These are phyloP conservation scores for Aplodontia rufa DNA, from an alignment of 2,113 vertebrate species.

Conservation along the genomic window DNA sequence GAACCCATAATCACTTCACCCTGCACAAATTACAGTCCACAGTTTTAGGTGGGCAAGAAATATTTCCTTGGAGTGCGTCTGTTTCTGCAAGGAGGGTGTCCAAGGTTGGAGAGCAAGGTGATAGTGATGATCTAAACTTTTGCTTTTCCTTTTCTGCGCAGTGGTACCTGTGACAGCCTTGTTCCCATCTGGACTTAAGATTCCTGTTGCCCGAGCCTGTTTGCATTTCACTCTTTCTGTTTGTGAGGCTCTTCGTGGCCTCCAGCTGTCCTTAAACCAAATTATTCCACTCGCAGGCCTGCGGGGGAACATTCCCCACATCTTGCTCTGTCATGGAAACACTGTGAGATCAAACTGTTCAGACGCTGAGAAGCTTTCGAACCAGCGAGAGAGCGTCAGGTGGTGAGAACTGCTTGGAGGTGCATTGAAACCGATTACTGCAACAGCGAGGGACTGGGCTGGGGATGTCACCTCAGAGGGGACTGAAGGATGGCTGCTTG, in stretches of 20 bases:
- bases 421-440: too few species aligned
- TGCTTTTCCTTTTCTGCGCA: neutral
- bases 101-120: too few species aligned
- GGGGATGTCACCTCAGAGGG: neutral
- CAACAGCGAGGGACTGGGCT: fast-evolving
- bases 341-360: neutral
- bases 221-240: neutral
- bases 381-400: neutral
- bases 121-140: too few species aligned
- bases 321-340: neutral
- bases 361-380: too few species aligned
- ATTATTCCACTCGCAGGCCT: neutral
- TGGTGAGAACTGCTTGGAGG: neutral
- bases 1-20: neutral
- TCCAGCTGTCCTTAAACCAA: neutral
- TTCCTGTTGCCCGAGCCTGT: too few species aligned
- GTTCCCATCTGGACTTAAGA: neutral
- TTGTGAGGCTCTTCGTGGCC: neutral
- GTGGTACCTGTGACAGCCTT: neutral
- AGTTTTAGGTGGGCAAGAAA: neutral
- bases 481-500: neutral
- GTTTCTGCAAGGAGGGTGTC: neutral
- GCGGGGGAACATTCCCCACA: fast-evolving
- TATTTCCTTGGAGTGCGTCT: neutral
- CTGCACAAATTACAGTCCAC: neutral